A percentile compares a stretch with the other conserved stretches of the same genome.
These are phyloP conservation scores for Mormoops blainvillei DNA, from an alignment of 2,113 vertebrate species.

Conservation along the genomic window DNA sequence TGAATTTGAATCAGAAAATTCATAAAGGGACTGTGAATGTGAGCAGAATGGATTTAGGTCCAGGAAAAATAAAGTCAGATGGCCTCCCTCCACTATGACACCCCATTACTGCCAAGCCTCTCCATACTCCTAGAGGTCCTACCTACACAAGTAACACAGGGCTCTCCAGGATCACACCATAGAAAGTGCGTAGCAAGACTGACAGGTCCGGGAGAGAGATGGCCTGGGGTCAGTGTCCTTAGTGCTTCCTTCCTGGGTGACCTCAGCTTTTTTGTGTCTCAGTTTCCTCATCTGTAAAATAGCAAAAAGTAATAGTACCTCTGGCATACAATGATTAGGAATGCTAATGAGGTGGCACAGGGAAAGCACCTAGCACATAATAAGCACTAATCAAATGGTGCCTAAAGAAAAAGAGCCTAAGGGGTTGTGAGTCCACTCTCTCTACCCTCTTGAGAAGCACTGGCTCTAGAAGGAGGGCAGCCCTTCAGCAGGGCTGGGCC, in stretches of 20 bases:
- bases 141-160: not conserved
- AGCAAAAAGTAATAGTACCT: not conserved
- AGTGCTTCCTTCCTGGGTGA: not conserved
- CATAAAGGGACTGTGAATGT: not conserved
- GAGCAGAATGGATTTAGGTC: not conserved
- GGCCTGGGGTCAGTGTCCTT: not conserved
- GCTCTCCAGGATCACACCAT: not conserved
- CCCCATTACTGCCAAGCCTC: not conserved
- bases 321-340: not conserved
- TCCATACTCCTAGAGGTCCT: fast-evolving
- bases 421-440: not conserved
- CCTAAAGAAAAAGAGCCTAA: not conserved
- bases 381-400: not conserved
- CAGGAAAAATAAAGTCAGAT: not conserved
- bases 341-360: no score
- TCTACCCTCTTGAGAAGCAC: not conserved
- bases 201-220: not conserved
- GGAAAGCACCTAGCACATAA: not conserved
- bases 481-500: not conserved
- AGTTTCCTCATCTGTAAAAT: not conserved
- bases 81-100: not conserved
- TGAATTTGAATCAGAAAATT: not conserved
- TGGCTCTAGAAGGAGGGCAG: not conserved
- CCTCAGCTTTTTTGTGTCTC: not conserved
- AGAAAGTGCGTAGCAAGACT: not conserved